Evolutionary conservation across 2,113 vertebrate species (phyloP).

Genomic region (Pachyramphus minor): DNA sequence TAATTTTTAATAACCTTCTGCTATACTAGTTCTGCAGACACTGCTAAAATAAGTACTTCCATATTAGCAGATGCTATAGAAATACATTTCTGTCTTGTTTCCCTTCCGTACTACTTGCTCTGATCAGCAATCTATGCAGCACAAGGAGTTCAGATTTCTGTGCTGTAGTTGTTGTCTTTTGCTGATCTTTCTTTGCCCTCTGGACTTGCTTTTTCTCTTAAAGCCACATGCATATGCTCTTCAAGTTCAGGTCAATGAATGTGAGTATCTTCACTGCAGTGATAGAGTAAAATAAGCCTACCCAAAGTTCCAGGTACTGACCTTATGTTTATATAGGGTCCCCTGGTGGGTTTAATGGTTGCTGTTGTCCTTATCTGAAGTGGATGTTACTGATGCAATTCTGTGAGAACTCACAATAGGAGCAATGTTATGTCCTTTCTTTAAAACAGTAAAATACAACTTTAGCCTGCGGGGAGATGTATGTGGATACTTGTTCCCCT

Average conservation of each 20-base stretch:
- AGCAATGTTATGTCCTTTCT: neutral
- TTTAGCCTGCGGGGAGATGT: neutral
- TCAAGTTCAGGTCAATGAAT: neutral
- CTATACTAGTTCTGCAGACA: neutral
- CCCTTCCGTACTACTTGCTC: neutral
- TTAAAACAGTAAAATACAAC: neutral
- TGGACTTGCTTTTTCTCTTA: neutral
- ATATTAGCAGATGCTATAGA: slow-evolving; percentile 4
- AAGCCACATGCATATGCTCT: neutral
- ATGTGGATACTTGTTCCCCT: neutral
- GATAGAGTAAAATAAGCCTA: neutral
- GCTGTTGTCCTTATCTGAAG: neutral
- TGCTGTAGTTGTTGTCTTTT: neutral
- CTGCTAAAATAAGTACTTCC: slow-evolving; percentile 27
- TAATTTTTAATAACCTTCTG: slow-evolving; percentile 28
- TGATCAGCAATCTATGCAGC: neutral
- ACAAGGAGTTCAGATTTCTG: neutral
- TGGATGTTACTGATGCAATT: neutral
- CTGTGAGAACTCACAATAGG: neutral
- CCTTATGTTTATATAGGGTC: neutral
- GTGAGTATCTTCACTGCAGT: neutral
- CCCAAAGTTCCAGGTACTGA: neutral
- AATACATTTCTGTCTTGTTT: neutral
- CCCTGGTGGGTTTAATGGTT: neutral
- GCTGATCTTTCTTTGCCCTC: neutral